phyloP scores from a whole-genome alignment of 92 coral and sea anemone species.

The Paragorgia papillata region DNA sequence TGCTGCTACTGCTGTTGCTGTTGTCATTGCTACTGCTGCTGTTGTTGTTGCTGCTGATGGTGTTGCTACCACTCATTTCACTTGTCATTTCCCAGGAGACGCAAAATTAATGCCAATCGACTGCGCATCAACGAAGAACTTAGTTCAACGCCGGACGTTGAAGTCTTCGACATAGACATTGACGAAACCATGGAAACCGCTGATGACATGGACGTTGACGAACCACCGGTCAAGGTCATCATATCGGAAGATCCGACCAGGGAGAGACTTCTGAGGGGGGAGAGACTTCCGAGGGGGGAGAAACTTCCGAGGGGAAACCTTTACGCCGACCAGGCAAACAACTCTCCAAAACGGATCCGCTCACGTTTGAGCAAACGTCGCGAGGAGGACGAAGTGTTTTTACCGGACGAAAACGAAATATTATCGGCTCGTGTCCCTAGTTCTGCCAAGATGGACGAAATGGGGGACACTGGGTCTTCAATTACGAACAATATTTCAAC shows the following conservation, averaged over 20 bases:
- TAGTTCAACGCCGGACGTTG: constrained; percentile 80
- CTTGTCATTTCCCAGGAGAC: constrained; percentile 67
- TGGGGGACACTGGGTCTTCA: not conserved
- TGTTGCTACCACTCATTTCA: no score
- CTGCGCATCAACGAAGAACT: constrained; percentile 73
- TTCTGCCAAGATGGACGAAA: constrained; percentile 29
- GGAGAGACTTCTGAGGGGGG: not conserved
- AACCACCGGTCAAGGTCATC: constrained; percentile 86
- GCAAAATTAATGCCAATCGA: constrained; percentile 78
- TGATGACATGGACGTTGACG: constrained; percentile 78
- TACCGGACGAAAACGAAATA: not conserved
- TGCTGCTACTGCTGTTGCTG: no score
- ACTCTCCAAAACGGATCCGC: not conserved
- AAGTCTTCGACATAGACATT: constrained; percentile 70
- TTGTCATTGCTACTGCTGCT: no score
- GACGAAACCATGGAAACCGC: constrained; percentile 59
- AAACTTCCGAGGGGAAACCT: constrained; percentile 2
- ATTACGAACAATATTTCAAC: not conserved
- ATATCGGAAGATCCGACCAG: constrained; percentile 74
- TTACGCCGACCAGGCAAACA: constrained; percentile 21
- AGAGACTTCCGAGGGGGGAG: constrained; percentile 55
- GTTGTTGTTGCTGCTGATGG: no score
- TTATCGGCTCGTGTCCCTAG: not conserved
- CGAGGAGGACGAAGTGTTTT: not conserved
- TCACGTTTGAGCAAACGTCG: constrained; percentile 16